Percentiles rank a stretch among this genome's conserved stretches.
phyloP scores from a whole-genome alignment of 2,797 vertebrate species.

The Clarias pachynema region DNA sequence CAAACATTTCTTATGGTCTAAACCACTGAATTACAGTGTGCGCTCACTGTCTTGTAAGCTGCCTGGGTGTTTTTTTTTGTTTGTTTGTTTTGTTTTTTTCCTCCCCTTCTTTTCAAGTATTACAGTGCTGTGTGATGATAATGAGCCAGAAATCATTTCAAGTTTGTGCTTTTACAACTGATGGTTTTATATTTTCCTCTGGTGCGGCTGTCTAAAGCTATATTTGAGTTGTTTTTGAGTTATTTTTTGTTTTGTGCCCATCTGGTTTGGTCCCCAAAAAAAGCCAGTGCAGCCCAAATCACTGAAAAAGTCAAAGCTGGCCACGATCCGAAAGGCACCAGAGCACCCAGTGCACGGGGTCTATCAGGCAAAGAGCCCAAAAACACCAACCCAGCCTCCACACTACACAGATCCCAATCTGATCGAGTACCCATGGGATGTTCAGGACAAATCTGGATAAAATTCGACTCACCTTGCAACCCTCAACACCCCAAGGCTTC shows the following conservation, averaged over 20 bases:
- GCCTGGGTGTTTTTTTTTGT: background rate
- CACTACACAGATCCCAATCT: no score
- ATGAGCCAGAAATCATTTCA: conserved; percentile 23
- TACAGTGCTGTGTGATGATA: background rate
- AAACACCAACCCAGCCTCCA: no score
- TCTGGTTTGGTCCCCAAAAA: no score
- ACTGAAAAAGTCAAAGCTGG: no score
- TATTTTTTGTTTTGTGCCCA: background rate
- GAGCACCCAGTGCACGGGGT: no score
- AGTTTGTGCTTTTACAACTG: background rate
- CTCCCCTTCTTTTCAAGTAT: background rate
- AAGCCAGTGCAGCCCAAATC: no score
- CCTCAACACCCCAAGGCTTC: no score
- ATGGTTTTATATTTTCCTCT: background rate
- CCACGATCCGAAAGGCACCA: no score
- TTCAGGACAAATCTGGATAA: no score
- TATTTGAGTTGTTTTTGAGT: background rate
- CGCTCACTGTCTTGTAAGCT: conserved; percentile 46
- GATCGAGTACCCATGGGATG: no score
- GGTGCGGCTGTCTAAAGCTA: background rate
- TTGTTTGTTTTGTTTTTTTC: background rate
- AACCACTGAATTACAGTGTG: conserved; percentile 68
- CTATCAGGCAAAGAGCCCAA: no score
- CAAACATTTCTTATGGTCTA: conserved; percentile 81
- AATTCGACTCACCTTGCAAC: no score